These are phyloP conservation scores for Carassius gibelio DNA, from an alignment of 2,113 vertebrate species.

Conservation along the genomic window DNA sequence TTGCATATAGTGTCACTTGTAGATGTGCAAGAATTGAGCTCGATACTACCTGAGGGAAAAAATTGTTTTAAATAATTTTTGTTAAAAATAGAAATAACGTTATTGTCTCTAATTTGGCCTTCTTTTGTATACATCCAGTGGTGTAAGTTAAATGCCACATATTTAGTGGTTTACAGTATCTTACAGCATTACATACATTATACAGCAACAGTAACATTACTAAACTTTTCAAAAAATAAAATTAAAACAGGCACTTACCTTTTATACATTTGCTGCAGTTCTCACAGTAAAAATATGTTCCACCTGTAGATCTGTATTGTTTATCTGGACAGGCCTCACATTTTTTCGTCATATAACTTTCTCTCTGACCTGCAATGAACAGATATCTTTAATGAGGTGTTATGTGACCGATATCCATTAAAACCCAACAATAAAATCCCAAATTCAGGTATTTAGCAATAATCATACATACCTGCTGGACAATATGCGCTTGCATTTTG, in stretches of 20 bases:
- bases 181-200: no score
- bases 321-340: not conserved
- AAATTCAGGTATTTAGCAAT: not conserved
- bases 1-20: not conserved
- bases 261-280: constrained; percentile 6
- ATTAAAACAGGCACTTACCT: not conserved
- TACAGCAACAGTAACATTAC: not conserved
- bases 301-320: no score
- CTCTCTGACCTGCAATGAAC: constrained; percentile 1
- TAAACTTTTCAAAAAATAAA: not conserved
- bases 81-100: not conserved
- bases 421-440: not conserved
- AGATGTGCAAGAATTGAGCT: not conserved
- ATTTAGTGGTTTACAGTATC: no score
- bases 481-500: no score
- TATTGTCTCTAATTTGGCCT: not conserved
- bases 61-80: no score
- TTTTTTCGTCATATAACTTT: accelerated
- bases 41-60: constrained; percentile 3
- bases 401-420: not conserved
- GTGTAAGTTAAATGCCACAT: not conserved
- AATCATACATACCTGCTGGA: no score
- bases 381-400: not conserved
- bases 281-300: not conserved
- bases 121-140: not conserved